A percentile compares a stretch with the other conserved stretches of the same genome.
Conservation (phyloP, 2,888 invertebrate species). For the Thelaira solivaga region DNA sequence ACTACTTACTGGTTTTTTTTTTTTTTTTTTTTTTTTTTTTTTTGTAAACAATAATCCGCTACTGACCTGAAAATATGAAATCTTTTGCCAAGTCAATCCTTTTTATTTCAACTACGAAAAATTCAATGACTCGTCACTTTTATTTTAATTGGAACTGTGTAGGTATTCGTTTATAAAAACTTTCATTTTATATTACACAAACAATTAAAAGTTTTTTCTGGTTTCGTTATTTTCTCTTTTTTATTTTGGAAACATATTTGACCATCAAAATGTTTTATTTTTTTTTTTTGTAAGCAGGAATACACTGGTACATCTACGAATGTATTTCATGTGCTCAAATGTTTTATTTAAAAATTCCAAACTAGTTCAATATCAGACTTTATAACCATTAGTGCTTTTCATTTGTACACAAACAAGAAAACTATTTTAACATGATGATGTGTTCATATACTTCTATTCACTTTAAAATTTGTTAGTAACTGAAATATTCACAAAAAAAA, state of each 20-base stretch:
- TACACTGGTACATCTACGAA: too few species aligned
- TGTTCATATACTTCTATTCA: not conserved
- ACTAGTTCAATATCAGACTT: slow-evolving; percentile 24
- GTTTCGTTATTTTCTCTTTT: not conserved
- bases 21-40: not conserved
- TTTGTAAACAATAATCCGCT: not conserved
- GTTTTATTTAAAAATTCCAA: not conserved
- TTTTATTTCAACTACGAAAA: not conserved
- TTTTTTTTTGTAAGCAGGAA: slow-evolving; percentile 3
- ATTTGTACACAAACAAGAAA: not conserved
- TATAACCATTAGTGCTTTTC: slow-evolving; percentile 1
- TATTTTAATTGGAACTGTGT: slow-evolving; percentile 35
- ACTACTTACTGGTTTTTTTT: too few species aligned
- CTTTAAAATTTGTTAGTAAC: not conserved
- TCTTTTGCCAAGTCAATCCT: not conserved
- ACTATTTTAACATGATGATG: not conserved
- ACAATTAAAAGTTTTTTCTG: slow-evolving; percentile 28
- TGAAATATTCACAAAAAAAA: too few species aligned
- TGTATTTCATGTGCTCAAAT: too few species aligned
- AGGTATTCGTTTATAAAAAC: not conserved
- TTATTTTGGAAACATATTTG: slow-evolving; percentile 11
- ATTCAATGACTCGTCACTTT: slow-evolving; percentile 22
- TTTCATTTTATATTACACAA: slow-evolving; percentile 4
- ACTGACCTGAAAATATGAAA: slow-evolving; percentile 12
- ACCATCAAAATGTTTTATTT: slow-evolving; percentile 35